A percentile compares a stretch with the other conserved stretches of the same genome.
Conservation (phyloP, 2,113 vertebrate species). For the Halichoerus grypus region DNA sequence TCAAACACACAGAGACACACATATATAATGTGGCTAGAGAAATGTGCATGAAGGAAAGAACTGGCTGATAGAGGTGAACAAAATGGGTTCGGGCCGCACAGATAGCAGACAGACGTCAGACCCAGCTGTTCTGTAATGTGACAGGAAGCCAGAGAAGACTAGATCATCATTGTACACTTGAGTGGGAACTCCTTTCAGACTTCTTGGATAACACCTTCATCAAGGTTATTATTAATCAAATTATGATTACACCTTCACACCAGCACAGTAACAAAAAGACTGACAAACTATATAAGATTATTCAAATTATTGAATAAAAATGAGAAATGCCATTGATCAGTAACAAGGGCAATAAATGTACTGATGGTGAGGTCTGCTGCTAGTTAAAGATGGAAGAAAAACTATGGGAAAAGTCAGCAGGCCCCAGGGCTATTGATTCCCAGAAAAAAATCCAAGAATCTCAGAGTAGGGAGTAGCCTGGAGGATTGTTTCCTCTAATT, state of each 20-base stretch:
- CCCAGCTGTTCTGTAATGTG: not conserved
- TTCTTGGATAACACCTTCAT: not conserved
- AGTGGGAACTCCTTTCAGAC: not conserved
- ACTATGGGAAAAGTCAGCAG: not conserved
- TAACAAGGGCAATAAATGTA: not conserved
- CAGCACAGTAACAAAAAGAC: not conserved
- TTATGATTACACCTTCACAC: not conserved
- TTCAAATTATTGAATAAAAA: conserved; percentile 32
- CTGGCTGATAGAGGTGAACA: not conserved
- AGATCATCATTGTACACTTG: not conserved
- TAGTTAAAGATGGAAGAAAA: not conserved
- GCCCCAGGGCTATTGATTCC: not conserved
- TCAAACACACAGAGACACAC: not conserved
- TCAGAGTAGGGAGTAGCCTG: not conserved
- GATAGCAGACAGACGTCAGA: not conserved
- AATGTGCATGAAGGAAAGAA: not conserved
- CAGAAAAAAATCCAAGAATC: not conserved
- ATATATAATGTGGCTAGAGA: not conserved
- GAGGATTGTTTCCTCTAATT: not conserved
- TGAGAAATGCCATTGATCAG: not conserved
- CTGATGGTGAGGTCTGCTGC: not conserved
- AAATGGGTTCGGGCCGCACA: not conserved
- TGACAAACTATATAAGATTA: not conserved
- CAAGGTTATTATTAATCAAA: not conserved
- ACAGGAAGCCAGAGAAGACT: not conserved